A percentile compares a stretch with the other conserved stretches of the same genome.
phyloP scores from a whole-genome alignment of 2,113 vertebrate species.

The Cyanoliseus patagonus region DNA sequence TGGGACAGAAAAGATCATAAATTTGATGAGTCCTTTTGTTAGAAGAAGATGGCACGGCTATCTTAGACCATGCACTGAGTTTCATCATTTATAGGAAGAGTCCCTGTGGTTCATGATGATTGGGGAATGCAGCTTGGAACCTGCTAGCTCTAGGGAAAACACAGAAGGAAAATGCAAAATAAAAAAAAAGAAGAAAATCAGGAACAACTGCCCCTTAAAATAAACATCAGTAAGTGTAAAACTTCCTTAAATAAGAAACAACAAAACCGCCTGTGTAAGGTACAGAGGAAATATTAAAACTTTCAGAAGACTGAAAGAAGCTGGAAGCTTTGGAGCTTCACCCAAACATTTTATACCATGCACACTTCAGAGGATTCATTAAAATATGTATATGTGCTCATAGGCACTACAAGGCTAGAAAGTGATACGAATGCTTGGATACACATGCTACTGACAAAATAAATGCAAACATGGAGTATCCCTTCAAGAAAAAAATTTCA shows the following conservation, averaged over 20 bases:
- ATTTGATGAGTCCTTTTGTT: neutral
- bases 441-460: neutral
- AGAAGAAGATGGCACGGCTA: neutral
- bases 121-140: neutral
- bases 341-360: neutral
- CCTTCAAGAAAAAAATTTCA: neutral
- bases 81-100: neutral
- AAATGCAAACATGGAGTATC: neutral
- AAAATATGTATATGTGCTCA: neutral
- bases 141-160: neutral
- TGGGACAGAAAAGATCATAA: neutral
- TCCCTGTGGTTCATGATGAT: neutral
- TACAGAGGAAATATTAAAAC: neutral
- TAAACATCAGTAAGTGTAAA: neutral
- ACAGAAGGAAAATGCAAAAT: neutral
- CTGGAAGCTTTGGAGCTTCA: neutral
- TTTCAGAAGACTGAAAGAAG: neutral
- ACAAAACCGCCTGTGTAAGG: neutral
- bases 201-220: neutral
- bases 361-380: neutral
- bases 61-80: neutral
- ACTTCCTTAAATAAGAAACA: neutral
- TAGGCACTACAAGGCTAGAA: neutral
- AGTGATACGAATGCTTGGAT: neutral
- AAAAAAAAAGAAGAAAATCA: neutral